Conservation (phyloP, 2,113 vertebrate species). For the Crotalus viridis region DNA sequence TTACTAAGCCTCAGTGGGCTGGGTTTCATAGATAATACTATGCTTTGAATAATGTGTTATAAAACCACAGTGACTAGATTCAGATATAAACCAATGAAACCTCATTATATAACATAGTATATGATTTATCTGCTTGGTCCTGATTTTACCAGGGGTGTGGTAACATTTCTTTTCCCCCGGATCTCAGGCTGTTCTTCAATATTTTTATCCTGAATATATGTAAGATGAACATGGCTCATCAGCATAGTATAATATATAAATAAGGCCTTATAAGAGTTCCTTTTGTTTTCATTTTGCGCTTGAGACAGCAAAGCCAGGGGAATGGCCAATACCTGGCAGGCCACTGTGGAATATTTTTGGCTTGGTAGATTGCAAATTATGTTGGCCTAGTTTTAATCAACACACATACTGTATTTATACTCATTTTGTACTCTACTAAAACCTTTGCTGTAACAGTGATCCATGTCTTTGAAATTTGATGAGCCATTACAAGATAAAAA, state of each 20-base stretch:
- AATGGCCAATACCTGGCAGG: neutral
- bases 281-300: neutral
- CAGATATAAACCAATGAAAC: neutral
- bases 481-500: neutral
- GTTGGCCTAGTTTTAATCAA: neutral
- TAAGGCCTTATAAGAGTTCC: neutral
- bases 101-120: neutral
- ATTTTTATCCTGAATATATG: neutral
- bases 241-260: neutral
- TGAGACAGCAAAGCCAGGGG: neutral
- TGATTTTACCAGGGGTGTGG: neutral
- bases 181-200: neutral
- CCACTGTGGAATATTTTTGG: neutral
- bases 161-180: neutral
- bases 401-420: neutral
- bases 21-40: neutral
- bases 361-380: neutral
- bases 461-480: neutral
- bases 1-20: neutral
- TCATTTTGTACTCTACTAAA: neutral
- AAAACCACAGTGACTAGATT: neutral
- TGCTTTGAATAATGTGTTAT: neutral
- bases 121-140: neutral
- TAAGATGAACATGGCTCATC: neutral
- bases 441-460: neutral